A percentile compares a stretch with the other conserved stretches of the same genome.
Evolutionary conservation across 2,888 invertebrate genomes (phyloP).

Genomic region (Maniola hyperantus): DNA sequence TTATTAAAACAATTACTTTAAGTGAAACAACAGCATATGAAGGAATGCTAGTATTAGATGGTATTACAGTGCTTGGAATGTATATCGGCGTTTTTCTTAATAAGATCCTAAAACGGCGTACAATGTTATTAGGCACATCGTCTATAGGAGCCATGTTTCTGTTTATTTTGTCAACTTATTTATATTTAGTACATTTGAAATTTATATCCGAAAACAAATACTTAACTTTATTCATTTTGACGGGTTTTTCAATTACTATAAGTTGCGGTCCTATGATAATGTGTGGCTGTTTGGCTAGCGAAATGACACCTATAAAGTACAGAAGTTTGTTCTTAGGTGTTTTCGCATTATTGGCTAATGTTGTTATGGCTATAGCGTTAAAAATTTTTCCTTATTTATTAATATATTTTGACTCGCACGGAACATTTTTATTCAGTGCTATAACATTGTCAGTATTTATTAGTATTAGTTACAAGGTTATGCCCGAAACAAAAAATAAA

Average conservation of each 20-base stretch:
- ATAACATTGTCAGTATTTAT: too few species aligned
- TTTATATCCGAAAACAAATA: constrained; percentile 36
- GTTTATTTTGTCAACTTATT: constrained; percentile 40
- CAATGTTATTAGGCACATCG: constrained; percentile 29
- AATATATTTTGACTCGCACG: constrained; percentile 44
- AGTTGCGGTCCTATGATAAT: too few species aligned
- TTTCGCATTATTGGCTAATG: not conserved
- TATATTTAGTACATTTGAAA: constrained; percentile 38
- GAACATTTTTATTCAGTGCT: not conserved
- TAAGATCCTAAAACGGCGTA: too few species aligned
- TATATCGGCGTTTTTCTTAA: too few species aligned
- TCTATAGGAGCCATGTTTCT: constrained; percentile 38
- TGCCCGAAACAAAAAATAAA: too few species aligned
- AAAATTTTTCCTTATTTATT: constrained; percentile 47
- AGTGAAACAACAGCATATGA: constrained; percentile 21
- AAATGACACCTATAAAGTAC: constrained; percentile 1
- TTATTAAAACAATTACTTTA: constrained; percentile 39
- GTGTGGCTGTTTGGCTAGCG: too few species aligned
- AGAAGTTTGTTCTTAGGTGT: constrained; percentile 11
- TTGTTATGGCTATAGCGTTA: constrained; percentile 36
- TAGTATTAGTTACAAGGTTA: too few species aligned
- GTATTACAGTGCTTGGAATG: too few species aligned
- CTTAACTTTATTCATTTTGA: too few species aligned
- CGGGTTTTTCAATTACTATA: too few species aligned
- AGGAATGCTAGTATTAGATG: not conserved